Evolutionary conservation across 2,888 invertebrate genomes (phyloP).

Genomic region (Helleia helle): DNA sequence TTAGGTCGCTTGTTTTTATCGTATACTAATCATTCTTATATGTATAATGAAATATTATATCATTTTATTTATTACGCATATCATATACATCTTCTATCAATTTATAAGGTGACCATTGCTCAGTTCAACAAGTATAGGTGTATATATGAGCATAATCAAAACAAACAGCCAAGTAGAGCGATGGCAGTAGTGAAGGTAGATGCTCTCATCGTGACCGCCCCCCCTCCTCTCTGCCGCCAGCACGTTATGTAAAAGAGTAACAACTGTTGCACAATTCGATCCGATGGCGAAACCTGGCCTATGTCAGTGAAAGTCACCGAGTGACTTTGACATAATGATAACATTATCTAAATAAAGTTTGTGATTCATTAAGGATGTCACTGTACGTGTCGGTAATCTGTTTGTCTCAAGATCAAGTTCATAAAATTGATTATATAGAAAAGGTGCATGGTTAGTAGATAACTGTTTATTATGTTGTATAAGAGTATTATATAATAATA

Average conservation of each 20-base stretch:
- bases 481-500: too few species aligned
- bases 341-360: constrained; percentile 6
- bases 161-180: constrained; percentile 1
- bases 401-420: constrained; percentile 11
- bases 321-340: constrained; percentile 52
- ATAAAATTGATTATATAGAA: constrained; percentile 10
- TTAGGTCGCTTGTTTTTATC: too few species aligned
- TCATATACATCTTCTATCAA: too few species aligned
- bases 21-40: too few species aligned
- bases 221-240: constrained; percentile 17
- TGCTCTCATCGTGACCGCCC: constrained; percentile 1
- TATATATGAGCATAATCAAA: constrained; percentile 2
- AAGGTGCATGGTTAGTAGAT: constrained; percentile 33
- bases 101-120: too few species aligned
- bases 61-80: too few species aligned
- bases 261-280: constrained; percentile 69
- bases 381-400: not conserved
- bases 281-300: constrained; percentile 65
- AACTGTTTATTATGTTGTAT: constrained; percentile 19
- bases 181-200: not conserved
- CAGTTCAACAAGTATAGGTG: too few species aligned
- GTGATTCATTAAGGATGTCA: constrained; percentile 5
- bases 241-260: constrained; percentile 66
- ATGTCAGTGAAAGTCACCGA: constrained; percentile 68
- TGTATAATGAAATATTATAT: too few species aligned